phyloP scores from a whole-genome alignment of 2,797 vertebrate species.

The Phrynocephalus forsythii region DNA sequence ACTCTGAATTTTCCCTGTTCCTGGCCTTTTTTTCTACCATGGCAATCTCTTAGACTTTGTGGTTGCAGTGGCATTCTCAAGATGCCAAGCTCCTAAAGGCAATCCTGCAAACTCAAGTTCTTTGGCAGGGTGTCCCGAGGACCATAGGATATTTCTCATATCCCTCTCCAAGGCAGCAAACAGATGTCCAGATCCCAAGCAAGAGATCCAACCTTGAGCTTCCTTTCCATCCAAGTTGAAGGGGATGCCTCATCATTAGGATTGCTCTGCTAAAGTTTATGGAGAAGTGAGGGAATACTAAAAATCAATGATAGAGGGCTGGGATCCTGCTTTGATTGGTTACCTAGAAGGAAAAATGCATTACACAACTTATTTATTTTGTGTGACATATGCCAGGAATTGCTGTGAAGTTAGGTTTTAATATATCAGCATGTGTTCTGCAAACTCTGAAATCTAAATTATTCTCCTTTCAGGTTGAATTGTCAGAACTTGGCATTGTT shows the following conservation, averaged over 20 bases:
- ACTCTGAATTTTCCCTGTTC: neutral
- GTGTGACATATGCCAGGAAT: conserved; percentile 17
- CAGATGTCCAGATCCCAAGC: too few species aligned
- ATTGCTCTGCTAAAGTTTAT: neutral
- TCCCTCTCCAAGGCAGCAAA: too few species aligned
- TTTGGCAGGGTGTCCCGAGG: too few species aligned
- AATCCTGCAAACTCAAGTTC: too few species aligned
- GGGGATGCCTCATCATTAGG: too few species aligned
- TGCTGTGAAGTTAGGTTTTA: conserved; percentile 5
- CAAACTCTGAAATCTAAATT: conserved; percentile 48
- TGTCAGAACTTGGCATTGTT: conserved; percentile 40
- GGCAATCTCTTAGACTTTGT: neutral
- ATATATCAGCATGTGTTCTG: conserved; percentile 40
- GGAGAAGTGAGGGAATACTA: neutral
- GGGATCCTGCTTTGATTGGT: neutral
- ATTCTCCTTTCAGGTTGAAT: conserved; percentile 47
- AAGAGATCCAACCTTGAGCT: too few species aligned
- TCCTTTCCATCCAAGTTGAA: too few species aligned
- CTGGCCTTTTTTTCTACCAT: neutral
- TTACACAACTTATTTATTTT: conserved; percentile 42
- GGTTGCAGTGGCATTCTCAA: too few species aligned
- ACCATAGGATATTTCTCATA: too few species aligned
- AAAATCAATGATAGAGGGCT: conserved; percentile 20
- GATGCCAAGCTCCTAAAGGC: too few species aligned
- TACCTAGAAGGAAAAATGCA: neutral